Evolutionary conservation across 2,797 vertebrate genomes (phyloP).

Genomic region (Cyclura pinguis): DNA sequence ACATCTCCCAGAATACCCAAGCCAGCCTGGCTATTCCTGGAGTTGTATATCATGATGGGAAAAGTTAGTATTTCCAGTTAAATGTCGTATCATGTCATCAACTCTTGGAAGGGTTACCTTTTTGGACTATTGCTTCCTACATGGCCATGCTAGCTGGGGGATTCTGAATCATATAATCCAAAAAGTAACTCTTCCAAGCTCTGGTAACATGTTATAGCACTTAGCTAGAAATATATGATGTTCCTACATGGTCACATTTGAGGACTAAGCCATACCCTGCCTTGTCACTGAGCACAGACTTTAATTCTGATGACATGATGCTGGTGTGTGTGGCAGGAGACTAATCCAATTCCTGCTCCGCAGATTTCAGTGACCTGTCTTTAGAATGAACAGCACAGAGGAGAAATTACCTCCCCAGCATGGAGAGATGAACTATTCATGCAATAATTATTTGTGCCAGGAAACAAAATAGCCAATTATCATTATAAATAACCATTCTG

Average conservation of each 20-base stretch:
- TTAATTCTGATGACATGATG: not conserved
- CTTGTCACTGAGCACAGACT: not conserved
- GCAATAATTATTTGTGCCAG: slow-evolving; percentile 68
- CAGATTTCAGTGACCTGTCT: slow-evolving; percentile 17
- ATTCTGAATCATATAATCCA: too few species aligned
- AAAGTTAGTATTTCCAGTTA: too few species aligned
- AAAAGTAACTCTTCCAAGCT: too few species aligned
- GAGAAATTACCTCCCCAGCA: slow-evolving; percentile 48
- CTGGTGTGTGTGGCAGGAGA: not conserved
- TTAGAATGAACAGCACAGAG: slow-evolving; percentile 12
- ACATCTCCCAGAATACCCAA: too few species aligned
- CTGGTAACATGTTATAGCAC: not conserved
- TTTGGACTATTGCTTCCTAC: too few species aligned
- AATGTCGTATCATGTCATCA: too few species aligned
- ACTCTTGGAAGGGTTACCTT: too few species aligned
- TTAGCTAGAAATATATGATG: not conserved
- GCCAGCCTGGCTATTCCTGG: too few species aligned
- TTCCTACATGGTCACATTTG: not conserved
- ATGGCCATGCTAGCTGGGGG: too few species aligned
- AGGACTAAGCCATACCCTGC: not conserved
- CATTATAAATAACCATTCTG: slow-evolving; percentile 58
- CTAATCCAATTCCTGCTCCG: not conserved
- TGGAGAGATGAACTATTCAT: slow-evolving; percentile 52
- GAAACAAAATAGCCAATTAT: slow-evolving; percentile 71
- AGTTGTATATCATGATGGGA: too few species aligned